Evolutionary conservation across 2,888 invertebrate genomes (phyloP).

Genomic region (Portevinia maculata): DNA sequence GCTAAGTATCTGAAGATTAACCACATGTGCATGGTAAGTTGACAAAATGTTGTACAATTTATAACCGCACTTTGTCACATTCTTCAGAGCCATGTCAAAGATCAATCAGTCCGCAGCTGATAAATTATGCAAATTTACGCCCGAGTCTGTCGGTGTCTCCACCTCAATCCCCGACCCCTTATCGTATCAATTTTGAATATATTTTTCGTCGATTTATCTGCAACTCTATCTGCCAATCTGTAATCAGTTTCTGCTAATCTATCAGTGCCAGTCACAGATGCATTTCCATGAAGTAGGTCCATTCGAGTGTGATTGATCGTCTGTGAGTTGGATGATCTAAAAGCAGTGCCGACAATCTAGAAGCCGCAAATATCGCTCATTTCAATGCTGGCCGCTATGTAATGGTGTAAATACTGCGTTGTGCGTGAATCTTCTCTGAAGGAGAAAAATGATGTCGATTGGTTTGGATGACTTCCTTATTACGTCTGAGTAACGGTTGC

Average conservation of each 20-base stretch:
- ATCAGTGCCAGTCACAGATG: slow-evolving; percentile 12
- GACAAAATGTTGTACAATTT: slow-evolving; percentile 15
- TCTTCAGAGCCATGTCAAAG: slow-evolving; percentile 21
- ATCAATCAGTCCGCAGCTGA: slow-evolving; percentile 20
- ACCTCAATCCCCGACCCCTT: not conserved
- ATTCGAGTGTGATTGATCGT: not conserved
- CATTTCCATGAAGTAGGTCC: not conserved
- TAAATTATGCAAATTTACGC: not conserved
- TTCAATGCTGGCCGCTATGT: slow-evolving; percentile 3
- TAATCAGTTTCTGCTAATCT: slow-evolving; percentile 19
- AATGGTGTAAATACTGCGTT: slow-evolving; percentile 10
- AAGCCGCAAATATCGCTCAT: slow-evolving; percentile 8
- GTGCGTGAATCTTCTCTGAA: slow-evolving; percentile 2
- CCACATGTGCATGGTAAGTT: slow-evolving; percentile 5
- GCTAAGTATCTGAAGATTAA: not conserved
- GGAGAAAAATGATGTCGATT: not conserved
- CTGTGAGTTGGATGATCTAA: not conserved
- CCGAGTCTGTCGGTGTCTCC: not conserved
- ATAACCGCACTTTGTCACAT: slow-evolving; percentile 9
- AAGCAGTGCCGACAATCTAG: not conserved
- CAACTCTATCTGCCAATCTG: not conserved
- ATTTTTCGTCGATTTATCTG: not conserved
- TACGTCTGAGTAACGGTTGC: slow-evolving; percentile 4
- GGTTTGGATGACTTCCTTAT: slow-evolving; percentile 14
- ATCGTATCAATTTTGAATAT: not conserved